Conservation (phyloP, 2,113 vertebrate genomes). For the Salvelinus namaycush region DNA sequence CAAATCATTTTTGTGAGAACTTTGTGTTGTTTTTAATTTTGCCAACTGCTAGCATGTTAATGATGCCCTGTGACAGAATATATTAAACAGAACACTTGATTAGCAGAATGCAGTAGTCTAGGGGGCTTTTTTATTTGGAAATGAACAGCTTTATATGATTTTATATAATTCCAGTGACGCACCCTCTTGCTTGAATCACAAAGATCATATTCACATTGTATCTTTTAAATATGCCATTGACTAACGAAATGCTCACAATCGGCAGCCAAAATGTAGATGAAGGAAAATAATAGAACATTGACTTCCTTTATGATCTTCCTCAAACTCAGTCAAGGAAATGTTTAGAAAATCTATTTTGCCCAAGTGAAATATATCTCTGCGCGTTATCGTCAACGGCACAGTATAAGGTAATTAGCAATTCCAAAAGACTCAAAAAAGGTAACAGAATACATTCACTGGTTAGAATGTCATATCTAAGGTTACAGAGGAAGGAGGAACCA, state of each 20-base stretch:
- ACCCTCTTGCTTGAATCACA: not conserved
- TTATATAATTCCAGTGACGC: not conserved
- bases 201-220: not conserved
- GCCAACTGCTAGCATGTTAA: constrained; percentile 59
- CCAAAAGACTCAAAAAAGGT: constrained; percentile 1
- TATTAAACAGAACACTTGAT: constrained; percentile 57
- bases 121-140: constrained; percentile 47
- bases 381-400: not conserved
- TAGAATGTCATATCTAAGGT: not conserved
- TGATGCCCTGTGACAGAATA: constrained; percentile 52
- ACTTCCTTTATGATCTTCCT: no score
- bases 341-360: not conserved
- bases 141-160: constrained; percentile 33
- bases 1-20: constrained; percentile 32
- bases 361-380: not conserved
- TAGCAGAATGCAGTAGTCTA: constrained; percentile 40
- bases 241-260: not conserved
- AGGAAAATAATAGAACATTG: not conserved
- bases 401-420: not conserved
- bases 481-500: not conserved
- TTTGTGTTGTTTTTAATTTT: constrained; percentile 53
- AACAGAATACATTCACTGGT: not conserved
- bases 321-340: not conserved
- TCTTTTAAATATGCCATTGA: not conserved
- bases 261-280: not conserved